Percentiles rank a stretch among this genome's conserved stretches.
phyloP scores from a whole-genome alignment of 2,113 vertebrate genomes.

The Phyllopteryx taeniolatus region DNA sequence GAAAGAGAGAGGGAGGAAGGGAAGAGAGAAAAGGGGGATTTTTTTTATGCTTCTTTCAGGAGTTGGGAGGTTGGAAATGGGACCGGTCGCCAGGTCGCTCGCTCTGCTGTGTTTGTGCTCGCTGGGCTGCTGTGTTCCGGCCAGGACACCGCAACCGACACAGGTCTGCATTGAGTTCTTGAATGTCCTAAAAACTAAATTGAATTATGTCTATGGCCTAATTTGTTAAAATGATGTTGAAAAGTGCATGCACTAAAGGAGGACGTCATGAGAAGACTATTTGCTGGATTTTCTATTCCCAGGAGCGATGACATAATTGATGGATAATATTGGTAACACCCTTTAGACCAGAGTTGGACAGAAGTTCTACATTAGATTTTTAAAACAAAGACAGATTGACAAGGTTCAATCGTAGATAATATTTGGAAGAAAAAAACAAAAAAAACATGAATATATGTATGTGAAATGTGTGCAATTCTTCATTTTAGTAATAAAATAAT shows the following conservation, averaged over 20 bases:
- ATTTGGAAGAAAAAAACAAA: neutral
- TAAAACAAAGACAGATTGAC: neutral
- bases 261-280: neutral
- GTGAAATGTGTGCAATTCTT: neutral
- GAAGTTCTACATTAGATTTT: neutral
- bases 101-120: conserved; percentile 56
- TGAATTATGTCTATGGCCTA: neutral
- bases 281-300: conserved; percentile 2
- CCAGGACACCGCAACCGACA: conserved; percentile 29
- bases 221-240: neutral
- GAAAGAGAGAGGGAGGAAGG: conserved; percentile 15
- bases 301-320: conserved; percentile 9
- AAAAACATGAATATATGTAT: neutral
- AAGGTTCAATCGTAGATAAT: neutral
- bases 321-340: neutral
- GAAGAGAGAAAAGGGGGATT: conserved; percentile 4
- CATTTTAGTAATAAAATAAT: neutral
- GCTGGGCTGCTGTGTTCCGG: conserved; percentile 43
- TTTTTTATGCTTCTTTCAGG: conserved; percentile 4
- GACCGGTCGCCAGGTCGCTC: conserved; percentile 52
- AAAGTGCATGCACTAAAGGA: neutral
- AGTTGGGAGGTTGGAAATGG: conserved; percentile 62
- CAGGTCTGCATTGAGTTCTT: conserved; percentile 52
- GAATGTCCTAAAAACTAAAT: neutral
- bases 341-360: neutral